Percentiles rank a stretch among this genome's conserved stretches.
phyloP scores from a whole-genome alignment of 2,888 invertebrate species.

The Nesidiocoris tenuis region DNA sequence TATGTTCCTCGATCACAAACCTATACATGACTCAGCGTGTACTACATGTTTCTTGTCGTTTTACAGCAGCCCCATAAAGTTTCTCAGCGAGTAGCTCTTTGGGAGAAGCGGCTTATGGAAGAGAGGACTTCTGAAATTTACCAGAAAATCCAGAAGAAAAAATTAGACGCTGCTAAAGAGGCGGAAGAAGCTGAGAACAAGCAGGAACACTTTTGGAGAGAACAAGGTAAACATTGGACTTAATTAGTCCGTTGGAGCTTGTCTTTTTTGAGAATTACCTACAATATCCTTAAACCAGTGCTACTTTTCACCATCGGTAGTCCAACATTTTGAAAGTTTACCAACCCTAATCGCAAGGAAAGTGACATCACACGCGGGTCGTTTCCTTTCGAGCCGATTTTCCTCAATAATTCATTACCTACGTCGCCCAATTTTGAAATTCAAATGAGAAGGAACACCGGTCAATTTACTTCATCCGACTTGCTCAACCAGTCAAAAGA shows the following conservation, averaged over 20 bases:
- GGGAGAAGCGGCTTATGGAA: conserved; percentile 68
- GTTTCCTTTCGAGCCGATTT: too few species aligned
- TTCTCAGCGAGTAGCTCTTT: conserved; percentile 64
- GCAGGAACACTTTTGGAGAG: conserved; percentile 65
- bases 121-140: conserved; percentile 66
- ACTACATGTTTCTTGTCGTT: too few species aligned
- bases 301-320: not conserved
- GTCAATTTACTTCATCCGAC: conserved; percentile 6
- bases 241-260: not conserved
- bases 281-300: conserved; percentile 17
- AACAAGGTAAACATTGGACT: conserved; percentile 60
- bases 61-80: conserved; percentile 57
- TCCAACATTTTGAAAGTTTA: conserved; percentile 12
- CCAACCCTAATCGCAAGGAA: too few species aligned
- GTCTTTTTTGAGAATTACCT: not conserved
- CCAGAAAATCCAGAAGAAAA: conserved; percentile 61
- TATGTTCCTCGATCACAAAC: not conserved
- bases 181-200: conserved; percentile 63
- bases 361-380: too few species aligned
- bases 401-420: too few species aligned
- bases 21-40: not conserved
- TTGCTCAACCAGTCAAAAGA: conserved; percentile 10
- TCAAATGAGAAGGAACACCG: conserved; percentile 1
- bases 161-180: conserved; percentile 60
- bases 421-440: conserved; percentile 1